Conservation (phyloP, 2,113 vertebrate genomes). For the Arenaria interpres region DNA sequence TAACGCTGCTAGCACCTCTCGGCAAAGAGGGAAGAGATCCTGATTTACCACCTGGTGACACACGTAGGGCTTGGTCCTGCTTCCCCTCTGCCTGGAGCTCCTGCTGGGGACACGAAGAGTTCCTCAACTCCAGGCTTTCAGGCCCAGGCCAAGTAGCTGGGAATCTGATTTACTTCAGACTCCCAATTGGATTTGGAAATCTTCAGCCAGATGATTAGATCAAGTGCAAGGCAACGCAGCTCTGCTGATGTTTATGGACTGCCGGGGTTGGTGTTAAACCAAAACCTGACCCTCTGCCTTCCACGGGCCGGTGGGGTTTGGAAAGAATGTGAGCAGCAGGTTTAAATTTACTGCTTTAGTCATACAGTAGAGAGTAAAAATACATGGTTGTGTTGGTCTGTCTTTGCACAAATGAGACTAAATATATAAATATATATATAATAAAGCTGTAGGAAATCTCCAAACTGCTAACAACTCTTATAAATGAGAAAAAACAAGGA, state of each 20-base stretch:
- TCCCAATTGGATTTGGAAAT: neutral
- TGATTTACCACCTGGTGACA: neutral
- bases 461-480: conserved; percentile 26
- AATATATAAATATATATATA: conserved; percentile 50
- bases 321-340: neutral
- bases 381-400: neutral
- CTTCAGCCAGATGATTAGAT: neutral
- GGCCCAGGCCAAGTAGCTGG: neutral
- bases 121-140: neutral
- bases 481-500: conserved; percentile 34
- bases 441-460: conserved; percentile 55
- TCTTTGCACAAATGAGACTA: conserved; percentile 32
- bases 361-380: conserved; percentile 5
- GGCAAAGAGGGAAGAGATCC: fast-evolving
- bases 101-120: neutral
- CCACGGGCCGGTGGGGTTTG: neutral
- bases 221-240: neutral
- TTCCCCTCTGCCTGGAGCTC: neutral
- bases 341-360: neutral
- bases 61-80: neutral
- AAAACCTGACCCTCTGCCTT: neutral
- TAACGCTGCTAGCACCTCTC: neutral
- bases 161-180: neutral
- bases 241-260: neutral
- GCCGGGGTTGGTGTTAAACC: neutral